phyloP scores from a whole-genome alignment of 1,140 invertebrate genomes.

The Papilio polytes region DNA sequence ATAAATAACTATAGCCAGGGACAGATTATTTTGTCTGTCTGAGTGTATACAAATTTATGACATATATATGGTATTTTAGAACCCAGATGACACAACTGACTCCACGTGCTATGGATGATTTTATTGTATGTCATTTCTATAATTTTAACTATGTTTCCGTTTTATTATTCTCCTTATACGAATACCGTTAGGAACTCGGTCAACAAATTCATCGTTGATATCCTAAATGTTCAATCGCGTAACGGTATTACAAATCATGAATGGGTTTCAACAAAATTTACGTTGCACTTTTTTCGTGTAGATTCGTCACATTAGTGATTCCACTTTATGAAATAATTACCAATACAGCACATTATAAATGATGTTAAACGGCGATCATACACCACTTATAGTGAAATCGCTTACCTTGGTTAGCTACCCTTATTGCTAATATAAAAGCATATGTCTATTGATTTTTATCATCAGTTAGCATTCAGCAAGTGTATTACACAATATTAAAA shows the following conservation, averaged over 20 bases:
- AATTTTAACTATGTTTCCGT: no score
- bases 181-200: background rate
- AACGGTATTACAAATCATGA: constrained; percentile 3
- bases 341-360: constrained; percentile 44
- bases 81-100: no score
- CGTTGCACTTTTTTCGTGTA: constrained; percentile 2
- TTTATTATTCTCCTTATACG: no score
- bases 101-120: no score
- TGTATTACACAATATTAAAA: constrained; percentile 6
- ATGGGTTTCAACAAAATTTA: background rate
- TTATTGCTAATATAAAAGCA: constrained; percentile 51
- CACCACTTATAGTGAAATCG: constrained; percentile 46
- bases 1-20: no score
- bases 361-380: constrained; percentile 33
- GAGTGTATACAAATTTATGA: no score
- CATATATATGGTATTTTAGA: no score
- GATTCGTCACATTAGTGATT: constrained; percentile 31
- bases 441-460: constrained; percentile 14
- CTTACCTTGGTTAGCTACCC: constrained; percentile 45
- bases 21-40: background rate
- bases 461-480: constrained; percentile 40
- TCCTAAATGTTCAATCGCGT: constrained; percentile 10
- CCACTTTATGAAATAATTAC: constrained; percentile 39
- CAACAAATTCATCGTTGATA: background rate
- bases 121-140: background rate